Evolutionary conservation across 2,888 invertebrate species (phyloP).

Genomic region (Hyposoter didymator): DNA sequence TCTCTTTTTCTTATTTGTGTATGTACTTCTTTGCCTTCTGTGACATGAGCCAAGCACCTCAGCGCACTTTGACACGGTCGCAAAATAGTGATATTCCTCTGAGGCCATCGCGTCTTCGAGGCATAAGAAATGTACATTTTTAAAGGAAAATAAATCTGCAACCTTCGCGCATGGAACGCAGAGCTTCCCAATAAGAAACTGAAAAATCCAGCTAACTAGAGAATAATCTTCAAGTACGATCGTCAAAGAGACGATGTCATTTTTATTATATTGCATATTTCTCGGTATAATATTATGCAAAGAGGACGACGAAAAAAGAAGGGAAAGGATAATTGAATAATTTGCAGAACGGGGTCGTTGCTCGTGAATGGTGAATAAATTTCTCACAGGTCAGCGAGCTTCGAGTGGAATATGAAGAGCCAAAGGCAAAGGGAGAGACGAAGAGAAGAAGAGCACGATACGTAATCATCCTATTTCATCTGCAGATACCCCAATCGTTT

Average conservation of each 20-base stretch:
- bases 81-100: conserved; percentile 9
- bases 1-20: conserved; percentile 36
- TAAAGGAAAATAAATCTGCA: neutral
- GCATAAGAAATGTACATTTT: conserved; percentile 13
- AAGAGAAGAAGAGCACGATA: conserved; percentile 1
- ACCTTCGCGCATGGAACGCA: neutral
- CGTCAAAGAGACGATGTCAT: conserved; percentile 7
- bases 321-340: conserved; percentile 46
- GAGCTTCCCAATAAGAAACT: neutral
- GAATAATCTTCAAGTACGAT: neutral
- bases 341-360: conserved; percentile 22
- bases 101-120: neutral
- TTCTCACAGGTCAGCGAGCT: conserved; percentile 42
- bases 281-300: conserved; percentile 31
- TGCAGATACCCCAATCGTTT: conserved; percentile 10
- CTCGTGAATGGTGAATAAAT: conserved; percentile 46
- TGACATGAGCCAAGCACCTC: conserved; percentile 36
- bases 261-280: conserved; percentile 37
- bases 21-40: conserved; percentile 49
- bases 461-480: conserved; percentile 20
- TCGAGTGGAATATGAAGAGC: conserved; percentile 17
- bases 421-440: conserved; percentile 4
- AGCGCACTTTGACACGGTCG: conserved; percentile 42
- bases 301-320: neutral
- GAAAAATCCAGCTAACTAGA: neutral